phyloP scores from a whole-genome alignment of 2,113 vertebrate species.

The Tychaedon coryphoeus region DNA sequence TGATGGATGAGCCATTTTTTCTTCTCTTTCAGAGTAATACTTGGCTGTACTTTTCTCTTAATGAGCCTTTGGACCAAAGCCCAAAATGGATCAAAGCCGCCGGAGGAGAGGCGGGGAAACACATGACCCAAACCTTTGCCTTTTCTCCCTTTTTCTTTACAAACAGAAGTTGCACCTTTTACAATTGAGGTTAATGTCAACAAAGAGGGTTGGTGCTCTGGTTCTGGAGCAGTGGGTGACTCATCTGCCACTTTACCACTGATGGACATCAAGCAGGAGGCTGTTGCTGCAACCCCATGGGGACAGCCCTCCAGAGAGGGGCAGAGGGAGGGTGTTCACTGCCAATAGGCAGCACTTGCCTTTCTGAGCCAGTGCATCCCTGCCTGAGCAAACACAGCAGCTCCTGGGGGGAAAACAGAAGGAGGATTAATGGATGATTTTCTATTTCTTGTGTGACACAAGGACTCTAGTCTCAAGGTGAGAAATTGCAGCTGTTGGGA shows the following conservation, averaged over 20 bases:
- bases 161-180: neutral
- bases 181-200: neutral
- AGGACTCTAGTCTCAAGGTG: neutral
- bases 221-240: neutral
- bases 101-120: neutral
- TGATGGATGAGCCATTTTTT: constrained; percentile 31
- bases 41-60: constrained; percentile 63
- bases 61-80: constrained; percentile 62
- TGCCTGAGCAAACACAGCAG: neutral
- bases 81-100: constrained; percentile 48
- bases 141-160: constrained; percentile 13
- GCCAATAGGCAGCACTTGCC: neutral
- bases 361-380: neutral
- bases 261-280: neutral
- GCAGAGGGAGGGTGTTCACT: neutral
- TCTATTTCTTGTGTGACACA: neutral
- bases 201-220: neutral
- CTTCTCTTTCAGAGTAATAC: constrained; percentile 31
- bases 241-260: neutral
- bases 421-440: constrained; percentile 2
- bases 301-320: neutral
- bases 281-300: neutral
- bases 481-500: neutral
- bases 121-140: neutral
- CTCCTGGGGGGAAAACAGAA: neutral